Base-by-base conservation (phyloP, 1,140 invertebrate genomes). In the Saxidomus purpurata region DNA sequence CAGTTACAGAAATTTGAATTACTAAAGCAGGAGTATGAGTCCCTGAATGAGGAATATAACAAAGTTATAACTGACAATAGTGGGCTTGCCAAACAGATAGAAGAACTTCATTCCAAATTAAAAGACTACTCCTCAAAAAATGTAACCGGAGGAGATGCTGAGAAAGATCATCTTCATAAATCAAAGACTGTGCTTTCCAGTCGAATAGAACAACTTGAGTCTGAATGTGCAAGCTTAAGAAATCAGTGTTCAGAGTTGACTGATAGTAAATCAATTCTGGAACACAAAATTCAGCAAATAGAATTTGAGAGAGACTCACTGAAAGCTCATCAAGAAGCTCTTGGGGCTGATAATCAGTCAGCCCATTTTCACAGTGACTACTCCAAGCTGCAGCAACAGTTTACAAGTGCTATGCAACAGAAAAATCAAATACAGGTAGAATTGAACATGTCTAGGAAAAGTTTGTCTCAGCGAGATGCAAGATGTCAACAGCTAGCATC, bases 401-500 rank as follows among this genome's bases (percentile, higher is more conserved):
- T 94, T 76, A 83, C 83, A 28, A 52, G 80, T 59, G 92, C 93
- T 1, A 89, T 95, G 84, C 92, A 93, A 40, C 92, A 94, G 92
- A 95, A 97, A 80, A 92, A 90, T 63, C 76, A 92, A 22, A 83
- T 95, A 28, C 91, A 95, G 25, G 93, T 90, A 3, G 98, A 98
- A 94, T 95, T 98, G 63, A 98, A 98, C 95, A 96, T 98, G 83
- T 98, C 98, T 0, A 93, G 98, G 11, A 98, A 98, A 93, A 98
- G 98, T 97, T 96, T 98, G 34, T 98, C 99, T 95, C 97, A 98
- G 91, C 96, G 98, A 91, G 98, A 99, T 91, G 97, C 98, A 31
- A 96, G 98, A 17, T 98, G 98, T 95, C 98, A 99, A 93, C 98
- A 99, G 95, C 96, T 99, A 63, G 98, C 98, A 0, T 96, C 98